These are phyloP conservation scores for Acipenser ruthenus DNA, from an alignment of 2,797 vertebrate species.

Conservation along the genomic window DNA sequence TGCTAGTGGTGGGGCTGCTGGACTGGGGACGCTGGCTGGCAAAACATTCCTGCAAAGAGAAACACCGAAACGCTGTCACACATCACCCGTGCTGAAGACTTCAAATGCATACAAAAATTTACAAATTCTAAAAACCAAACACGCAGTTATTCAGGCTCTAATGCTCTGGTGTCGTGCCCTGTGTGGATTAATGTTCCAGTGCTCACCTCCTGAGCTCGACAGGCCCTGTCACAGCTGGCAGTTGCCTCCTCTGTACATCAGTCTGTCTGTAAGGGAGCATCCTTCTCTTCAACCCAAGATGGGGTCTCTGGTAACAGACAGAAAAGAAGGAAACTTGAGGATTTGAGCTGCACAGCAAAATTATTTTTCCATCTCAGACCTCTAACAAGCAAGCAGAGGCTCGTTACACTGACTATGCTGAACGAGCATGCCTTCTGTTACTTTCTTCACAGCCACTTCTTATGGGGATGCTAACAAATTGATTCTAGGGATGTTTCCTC, in stretches of 20 bases:
- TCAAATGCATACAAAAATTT: too few species aligned
- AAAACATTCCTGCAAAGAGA: constrained; percentile 33
- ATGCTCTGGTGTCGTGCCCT: background rate
- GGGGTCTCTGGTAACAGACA: constrained; percentile 24
- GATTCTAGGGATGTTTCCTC: background rate
- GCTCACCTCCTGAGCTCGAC: constrained; percentile 71
- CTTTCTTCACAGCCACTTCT: too few species aligned
- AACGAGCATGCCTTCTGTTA: too few species aligned
- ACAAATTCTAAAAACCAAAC: too few species aligned
- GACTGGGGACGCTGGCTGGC: constrained; percentile 19
- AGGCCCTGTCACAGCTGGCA: constrained; percentile 52
- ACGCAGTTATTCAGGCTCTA: background rate
- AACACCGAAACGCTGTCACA: background rate
- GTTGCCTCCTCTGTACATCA: constrained; percentile 52
- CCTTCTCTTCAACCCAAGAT: constrained; percentile 39
- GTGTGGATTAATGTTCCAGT: background rate
- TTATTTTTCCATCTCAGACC: too few species aligned
- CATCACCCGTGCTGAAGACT: background rate
- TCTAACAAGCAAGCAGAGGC: too few species aligned
- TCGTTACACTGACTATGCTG: too few species aligned
- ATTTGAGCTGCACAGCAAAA: too few species aligned
- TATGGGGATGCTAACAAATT: background rate
- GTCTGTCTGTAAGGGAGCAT: constrained; percentile 39
- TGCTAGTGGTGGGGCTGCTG: background rate
- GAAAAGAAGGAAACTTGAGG: background rate